Conservation (phyloP, 1,140 invertebrate genomes). For the Drosophila nikananu region DNA sequence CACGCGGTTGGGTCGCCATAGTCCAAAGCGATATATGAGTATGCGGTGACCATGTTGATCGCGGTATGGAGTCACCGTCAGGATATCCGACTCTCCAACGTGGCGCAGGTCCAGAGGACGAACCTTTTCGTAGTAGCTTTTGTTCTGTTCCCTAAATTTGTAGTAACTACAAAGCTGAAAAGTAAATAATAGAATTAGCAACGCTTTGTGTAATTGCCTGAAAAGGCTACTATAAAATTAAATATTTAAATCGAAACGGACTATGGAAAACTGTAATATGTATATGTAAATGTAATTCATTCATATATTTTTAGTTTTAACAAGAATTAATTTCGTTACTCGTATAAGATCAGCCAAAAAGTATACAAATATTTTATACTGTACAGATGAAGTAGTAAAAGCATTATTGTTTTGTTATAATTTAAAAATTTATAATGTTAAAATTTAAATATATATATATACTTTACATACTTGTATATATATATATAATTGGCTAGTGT, state of each 20-base stretch:
- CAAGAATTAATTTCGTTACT: not conserved
- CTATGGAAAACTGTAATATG: not conserved
- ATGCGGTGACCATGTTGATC: constrained; percentile 88
- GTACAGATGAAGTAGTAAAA: too few species aligned
- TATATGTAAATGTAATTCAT: not conserved
- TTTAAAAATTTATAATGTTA: too few species aligned
- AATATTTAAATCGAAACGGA: too few species aligned
- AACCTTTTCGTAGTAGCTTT: constrained; percentile 89
- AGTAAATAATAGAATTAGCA: not conserved
- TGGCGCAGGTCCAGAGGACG: constrained; percentile 88
- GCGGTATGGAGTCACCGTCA: constrained; percentile 90
- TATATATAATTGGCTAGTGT: too few species aligned
- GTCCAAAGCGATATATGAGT: constrained; percentile 86
- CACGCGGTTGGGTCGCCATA: constrained; percentile 90
- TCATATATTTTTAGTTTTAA: not conserved
- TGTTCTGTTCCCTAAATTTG: constrained; percentile 90
- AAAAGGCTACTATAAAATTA: not conserved
- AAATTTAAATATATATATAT: too few species aligned
- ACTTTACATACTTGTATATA: too few species aligned
- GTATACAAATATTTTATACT: not conserved
- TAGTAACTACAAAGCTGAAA: constrained; percentile 91
- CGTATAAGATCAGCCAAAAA: not conserved
- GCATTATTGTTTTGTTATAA: too few species aligned
- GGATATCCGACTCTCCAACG: constrained; percentile 90
- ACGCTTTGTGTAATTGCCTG: too few species aligned